Conservation (phyloP, 2,888 invertebrate species). For the Blera fallax region DNA sequence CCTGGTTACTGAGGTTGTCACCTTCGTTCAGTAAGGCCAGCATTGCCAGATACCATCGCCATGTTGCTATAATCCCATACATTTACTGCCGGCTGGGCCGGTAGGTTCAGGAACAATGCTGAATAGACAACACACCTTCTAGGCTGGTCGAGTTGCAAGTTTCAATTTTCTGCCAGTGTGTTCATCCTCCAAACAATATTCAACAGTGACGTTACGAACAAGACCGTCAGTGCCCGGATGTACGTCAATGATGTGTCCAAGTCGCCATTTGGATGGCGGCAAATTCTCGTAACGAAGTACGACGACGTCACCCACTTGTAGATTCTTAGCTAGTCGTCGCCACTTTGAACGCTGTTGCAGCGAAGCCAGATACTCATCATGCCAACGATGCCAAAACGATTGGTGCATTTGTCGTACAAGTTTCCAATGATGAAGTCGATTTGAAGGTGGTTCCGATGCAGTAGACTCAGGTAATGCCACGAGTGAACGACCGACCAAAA, state of each 20-base stretch:
- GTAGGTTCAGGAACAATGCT: neutral
- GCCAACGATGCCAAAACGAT: conserved; percentile 14
- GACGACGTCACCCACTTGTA: conserved; percentile 20
- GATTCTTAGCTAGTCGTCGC: neutral
- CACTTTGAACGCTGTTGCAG: conserved; percentile 12
- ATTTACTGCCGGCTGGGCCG: neutral
- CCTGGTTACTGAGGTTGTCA: no score
- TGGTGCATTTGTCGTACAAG: conserved; percentile 22
- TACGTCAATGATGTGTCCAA: neutral
- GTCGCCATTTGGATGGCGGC: neutral
- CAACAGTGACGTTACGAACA: neutral
- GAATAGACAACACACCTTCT: neutral
- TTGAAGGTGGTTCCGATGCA: neutral
- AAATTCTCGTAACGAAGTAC: conserved; percentile 29
- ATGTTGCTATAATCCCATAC: neutral
- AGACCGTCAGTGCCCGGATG: conserved; percentile 4
- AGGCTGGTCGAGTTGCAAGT: no score
- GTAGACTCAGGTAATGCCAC: neutral
- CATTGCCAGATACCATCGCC: no score
- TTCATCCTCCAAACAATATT: neutral
- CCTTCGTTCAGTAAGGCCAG: no score
- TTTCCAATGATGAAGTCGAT: conserved; percentile 3
- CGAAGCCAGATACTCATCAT: conserved; percentile 11
- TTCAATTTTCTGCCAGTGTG: no score
- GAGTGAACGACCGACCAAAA: conserved; percentile 13